Conservation (phyloP, 2,113 vertebrate genomes). For the Dromas ardeola region DNA sequence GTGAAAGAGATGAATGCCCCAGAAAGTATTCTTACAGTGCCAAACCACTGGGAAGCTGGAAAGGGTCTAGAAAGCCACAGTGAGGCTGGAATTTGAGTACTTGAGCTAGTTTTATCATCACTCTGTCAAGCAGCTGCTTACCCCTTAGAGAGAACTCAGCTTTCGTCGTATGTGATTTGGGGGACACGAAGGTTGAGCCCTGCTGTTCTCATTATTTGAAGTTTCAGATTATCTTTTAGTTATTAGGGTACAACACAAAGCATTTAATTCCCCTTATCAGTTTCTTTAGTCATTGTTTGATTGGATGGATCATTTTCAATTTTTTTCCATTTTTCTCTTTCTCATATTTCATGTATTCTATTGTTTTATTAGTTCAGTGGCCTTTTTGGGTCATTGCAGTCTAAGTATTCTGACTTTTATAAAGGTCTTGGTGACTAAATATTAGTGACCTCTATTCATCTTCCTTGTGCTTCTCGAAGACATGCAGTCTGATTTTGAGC, state of each 20-base stretch:
- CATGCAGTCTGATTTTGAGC: not conserved
- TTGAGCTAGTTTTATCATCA: not conserved
- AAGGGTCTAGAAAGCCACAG: not conserved
- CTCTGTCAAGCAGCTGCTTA: not conserved
- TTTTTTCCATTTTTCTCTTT: not conserved
- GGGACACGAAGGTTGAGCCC: not conserved
- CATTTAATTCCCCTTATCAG: conserved; percentile 37
- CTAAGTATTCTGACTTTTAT: conserved; percentile 48
- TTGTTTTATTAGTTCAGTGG: conserved; percentile 57
- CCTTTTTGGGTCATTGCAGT: conserved; percentile 52
- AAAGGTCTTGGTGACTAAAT: conserved; percentile 55
- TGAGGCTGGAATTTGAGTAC: not conserved
- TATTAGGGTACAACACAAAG: conserved; percentile 12
- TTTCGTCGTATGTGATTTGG: not conserved
- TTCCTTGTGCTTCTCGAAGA: conserved; percentile 4
- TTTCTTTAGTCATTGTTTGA: not conserved
- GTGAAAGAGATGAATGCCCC: conserved; percentile 2
- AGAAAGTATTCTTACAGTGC: conserved; percentile 25
- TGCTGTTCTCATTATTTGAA: conserved; percentile 5
- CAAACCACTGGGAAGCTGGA: not conserved
- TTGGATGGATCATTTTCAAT: not conserved
- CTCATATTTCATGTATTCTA: conserved; percentile 17
- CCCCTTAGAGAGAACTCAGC: not conserved
- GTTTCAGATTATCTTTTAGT: conserved; percentile 3
- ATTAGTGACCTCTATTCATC: conserved; percentile 45